Conservation (phyloP, 2,113 vertebrate genomes). For the Rhinopithecus roxellana region DNA sequence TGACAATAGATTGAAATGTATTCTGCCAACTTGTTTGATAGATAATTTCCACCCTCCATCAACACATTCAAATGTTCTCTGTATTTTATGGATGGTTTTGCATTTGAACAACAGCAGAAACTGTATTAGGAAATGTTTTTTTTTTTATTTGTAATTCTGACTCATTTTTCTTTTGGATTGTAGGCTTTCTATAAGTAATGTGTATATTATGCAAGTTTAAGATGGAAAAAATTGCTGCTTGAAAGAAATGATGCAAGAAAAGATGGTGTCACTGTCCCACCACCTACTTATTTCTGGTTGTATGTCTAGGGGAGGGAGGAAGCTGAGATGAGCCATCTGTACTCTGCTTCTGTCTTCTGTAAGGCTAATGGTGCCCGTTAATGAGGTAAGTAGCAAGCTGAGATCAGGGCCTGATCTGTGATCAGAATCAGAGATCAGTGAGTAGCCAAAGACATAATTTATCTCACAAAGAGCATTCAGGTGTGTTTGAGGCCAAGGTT, state of each 20-base stretch:
- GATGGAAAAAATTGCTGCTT: neutral
- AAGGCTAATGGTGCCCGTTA: neutral
- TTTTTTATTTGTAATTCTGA: conserved; percentile 55
- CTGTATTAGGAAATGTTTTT: conserved; percentile 22
- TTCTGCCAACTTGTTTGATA: conserved; percentile 68
- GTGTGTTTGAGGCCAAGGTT: neutral
- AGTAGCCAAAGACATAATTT: neutral
- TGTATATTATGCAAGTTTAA: neutral
- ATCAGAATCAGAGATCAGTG: neutral
- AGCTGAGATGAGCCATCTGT: neutral
- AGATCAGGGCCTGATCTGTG: neutral
- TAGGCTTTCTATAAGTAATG: conserved; percentile 57
- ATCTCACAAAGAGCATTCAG: neutral
- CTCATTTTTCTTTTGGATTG: conserved; percentile 17
- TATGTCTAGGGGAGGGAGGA: neutral
- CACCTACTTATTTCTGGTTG: neutral
- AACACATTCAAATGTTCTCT: conserved; percentile 52
- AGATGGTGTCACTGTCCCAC: neutral
- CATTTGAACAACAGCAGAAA: conserved; percentile 63
- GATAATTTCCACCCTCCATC: conserved; percentile 48
- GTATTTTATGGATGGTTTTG: conserved; percentile 56
- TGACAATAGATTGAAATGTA: conserved; percentile 66
- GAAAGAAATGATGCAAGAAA: conserved; percentile 8
- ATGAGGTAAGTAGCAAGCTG: neutral
- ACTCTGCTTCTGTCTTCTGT: neutral